Percentiles rank a stretch among this genome's conserved stretches.
Evolutionary conservation across 2,113 vertebrate genomes (phyloP).

Genomic region (Hyperopisus bebe): DNA sequence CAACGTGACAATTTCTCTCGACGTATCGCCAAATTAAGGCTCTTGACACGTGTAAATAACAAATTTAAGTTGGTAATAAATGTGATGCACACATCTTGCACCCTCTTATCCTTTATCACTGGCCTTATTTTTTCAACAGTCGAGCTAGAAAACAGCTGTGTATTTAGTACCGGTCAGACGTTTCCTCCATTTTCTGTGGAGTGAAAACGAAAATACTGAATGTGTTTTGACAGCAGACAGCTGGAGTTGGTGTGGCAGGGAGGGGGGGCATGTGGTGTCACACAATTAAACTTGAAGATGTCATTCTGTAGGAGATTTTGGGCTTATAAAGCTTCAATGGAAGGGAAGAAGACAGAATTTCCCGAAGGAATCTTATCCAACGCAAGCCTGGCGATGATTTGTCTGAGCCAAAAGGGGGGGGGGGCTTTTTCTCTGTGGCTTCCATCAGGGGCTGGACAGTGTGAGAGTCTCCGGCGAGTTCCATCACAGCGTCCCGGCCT

Average conservation of each 20-base stretch:
- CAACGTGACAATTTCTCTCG: constrained; percentile 48
- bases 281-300: constrained; percentile 10
- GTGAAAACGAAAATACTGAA: not conserved
- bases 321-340: constrained; percentile 10
- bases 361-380: constrained; percentile 20
- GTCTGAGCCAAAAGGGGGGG: not conserved
- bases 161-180: not conserved
- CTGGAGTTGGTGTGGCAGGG: not conserved
- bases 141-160: not conserved
- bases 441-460: not conserved
- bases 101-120: constrained; percentile 42
- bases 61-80: constrained; percentile 37
- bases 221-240: not conserved
- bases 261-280: not conserved
- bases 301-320: not conserved
- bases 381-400: not conserved
- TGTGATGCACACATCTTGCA: constrained; percentile 29
- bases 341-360: constrained; percentile 6
- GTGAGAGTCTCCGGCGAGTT: not conserved
- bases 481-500: constrained; percentile 31
- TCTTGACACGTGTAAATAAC: constrained; percentile 51
- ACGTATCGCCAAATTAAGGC: constrained; percentile 57
- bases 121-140: constrained; percentile 24
- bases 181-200: not conserved
- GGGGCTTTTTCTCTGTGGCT: not conserved